Base-by-base conservation (phyloP, 2,888 invertebrate species). In the Stenichneumon culpator region DNA sequence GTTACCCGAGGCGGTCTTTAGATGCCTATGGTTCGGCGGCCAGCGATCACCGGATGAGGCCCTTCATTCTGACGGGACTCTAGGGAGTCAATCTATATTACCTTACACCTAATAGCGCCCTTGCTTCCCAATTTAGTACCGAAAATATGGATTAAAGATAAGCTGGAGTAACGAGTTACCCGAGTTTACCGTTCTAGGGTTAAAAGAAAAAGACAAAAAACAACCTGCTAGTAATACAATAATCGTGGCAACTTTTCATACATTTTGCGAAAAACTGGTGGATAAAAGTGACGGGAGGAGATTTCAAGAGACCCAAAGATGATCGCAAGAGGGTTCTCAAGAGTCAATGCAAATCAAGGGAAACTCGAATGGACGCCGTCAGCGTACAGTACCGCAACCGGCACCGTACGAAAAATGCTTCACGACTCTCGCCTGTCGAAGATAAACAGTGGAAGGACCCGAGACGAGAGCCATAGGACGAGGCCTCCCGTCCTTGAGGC, bases 391-490 rank as follows among this genome's bases (percentile, higher is more conserved):
- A 68, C 70, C 73, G 44, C 36, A 16, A n/a, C 63, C 72, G 68
- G 22, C 80, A 78, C 32, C 28, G 16, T 6, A 32, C 28, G 84
- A 86, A 77, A 88, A 83, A 57, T 68, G 28, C 82, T 54, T 36
- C 19, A 25, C 36, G 63, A 0, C 65, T 52, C 75, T 50, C 16
- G 75, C 70, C 57, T 19, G 47, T 11, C 63, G 60, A 36, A 69
- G 54, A 83, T 79, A 83, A 44, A 81, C 50, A 39, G 52, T 19
- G 19, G 60, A 28, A 57, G 44, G 60, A 74, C 63, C 6, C 5
- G 60, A 60, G 14, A 16, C 32, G 28, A 25, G 63, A 74, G 67
- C 11, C 14, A 19, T n/a, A 14, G 25, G 22, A 78, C 67, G 36
- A 22, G 54, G 22, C 36, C 16, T 14, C 16, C 25, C 63, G 28